Conservation (phyloP, 2,888 invertebrate genomes). For the Ypsolopha sequella region DNA sequence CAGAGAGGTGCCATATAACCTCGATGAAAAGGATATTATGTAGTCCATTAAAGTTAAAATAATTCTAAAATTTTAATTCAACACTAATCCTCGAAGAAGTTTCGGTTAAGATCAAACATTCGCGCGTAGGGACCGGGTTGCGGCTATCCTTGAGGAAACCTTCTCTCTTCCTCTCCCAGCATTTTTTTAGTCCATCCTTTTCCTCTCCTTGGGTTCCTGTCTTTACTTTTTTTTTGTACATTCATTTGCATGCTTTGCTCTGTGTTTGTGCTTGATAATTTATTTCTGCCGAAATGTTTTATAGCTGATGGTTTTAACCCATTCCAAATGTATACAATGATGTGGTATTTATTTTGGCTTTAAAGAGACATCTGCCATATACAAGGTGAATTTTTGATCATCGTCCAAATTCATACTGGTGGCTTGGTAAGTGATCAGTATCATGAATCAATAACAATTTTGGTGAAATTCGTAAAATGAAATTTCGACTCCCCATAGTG, state of each 20-base stretch:
- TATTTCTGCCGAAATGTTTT: constrained; percentile 31
- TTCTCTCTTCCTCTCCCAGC: constrained; percentile 42
- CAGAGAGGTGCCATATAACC: neutral
- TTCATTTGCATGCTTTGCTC: constrained; percentile 43
- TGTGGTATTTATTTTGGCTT: too few species aligned
- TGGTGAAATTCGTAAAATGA: too few species aligned
- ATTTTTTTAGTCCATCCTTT: constrained; percentile 26
- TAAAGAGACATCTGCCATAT: too few species aligned
- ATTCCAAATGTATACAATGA: too few species aligned
- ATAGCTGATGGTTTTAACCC: too few species aligned
- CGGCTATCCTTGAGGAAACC: constrained; percentile 65
- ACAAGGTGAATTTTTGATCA: too few species aligned
- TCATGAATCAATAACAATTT: too few species aligned
- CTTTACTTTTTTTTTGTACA: constrained; percentile 45
- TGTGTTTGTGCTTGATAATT: constrained; percentile 30
- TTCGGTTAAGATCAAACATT: neutral
- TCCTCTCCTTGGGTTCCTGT: constrained; percentile 39
- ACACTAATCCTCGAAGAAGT: neutral
- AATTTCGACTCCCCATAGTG: too few species aligned
- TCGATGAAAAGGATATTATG: neutral
- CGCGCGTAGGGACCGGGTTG: constrained; percentile 56
- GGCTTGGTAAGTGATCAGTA: too few species aligned
- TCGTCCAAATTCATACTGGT: too few species aligned
- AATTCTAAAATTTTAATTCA: too few species aligned
- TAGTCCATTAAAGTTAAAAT: neutral